These are phyloP conservation scores for Blennius ocellaris DNA, from an alignment of 2,113 vertebrate species.

Conservation along the genomic window DNA sequence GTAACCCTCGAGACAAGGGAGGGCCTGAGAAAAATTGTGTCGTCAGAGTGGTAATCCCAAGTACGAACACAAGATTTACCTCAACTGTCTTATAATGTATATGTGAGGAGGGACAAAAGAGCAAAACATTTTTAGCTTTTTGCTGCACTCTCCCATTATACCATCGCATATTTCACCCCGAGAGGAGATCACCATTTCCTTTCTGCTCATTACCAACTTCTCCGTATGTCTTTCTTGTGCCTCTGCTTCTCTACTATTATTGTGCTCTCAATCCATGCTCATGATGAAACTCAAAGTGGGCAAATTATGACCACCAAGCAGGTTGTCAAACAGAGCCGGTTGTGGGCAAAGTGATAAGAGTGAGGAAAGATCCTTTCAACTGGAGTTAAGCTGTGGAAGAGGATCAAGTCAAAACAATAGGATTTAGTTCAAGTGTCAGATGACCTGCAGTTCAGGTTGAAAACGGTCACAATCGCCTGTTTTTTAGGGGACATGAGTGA, in stretches of 20 bases:
- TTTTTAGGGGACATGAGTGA: constrained; percentile 59
- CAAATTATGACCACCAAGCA: constrained; percentile 52
- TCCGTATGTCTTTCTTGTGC: constrained; percentile 27
- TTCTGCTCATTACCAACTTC: constrained; percentile 44
- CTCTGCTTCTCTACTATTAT: constrained; percentile 26
- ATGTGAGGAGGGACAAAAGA: constrained; percentile 61
- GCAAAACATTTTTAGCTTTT: constrained; percentile 67
- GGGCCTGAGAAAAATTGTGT: constrained; percentile 78
- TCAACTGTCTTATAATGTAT: constrained; percentile 68
- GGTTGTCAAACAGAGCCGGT: constrained; percentile 43
- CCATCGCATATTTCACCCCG: constrained; percentile 32
- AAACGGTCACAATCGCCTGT: constrained; percentile 70
- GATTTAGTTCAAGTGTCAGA: constrained; percentile 75
- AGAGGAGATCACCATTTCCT: constrained; percentile 40
- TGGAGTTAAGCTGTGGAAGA: constrained; percentile 64
- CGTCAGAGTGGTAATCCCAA: constrained; percentile 71
- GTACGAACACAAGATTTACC: constrained; percentile 71
- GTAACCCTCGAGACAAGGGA: constrained; percentile 78
- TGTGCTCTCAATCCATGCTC: constrained; percentile 17
- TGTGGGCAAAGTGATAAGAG: constrained; percentile 50
- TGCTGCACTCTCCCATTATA: constrained; percentile 47
- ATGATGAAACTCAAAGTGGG: constrained; percentile 7
- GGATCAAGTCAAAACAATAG: constrained; percentile 76
- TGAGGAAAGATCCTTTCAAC: constrained; percentile 73
- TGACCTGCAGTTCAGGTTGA: constrained; percentile 58